Evolutionary conservation across 2,113 vertebrate genomes (phyloP), one percentile per base, ranked within the genome.

Genomic region (Gambusia affinis): DNA sequence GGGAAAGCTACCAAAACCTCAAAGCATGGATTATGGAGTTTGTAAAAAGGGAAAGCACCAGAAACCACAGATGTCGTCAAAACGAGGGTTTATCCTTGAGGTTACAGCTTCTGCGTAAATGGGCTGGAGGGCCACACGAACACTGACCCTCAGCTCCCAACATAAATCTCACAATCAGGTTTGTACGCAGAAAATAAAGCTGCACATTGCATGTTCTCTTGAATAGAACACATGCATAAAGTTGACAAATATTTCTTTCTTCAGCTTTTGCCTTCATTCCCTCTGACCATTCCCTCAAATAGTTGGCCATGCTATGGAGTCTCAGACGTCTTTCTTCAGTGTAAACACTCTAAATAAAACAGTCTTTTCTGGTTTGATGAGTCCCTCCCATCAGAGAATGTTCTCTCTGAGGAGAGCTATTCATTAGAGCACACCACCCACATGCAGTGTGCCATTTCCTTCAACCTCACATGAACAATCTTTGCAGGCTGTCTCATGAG

Each of bases 361-460:
- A 65, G 69, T 72, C 75, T 84, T 82, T 84, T 90, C 87, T 85
- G 81, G 81, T 88, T 82, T 82, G 87, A 87, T 87, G 89, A 89
- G 90, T 77, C 76, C 76, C 30, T 76, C 81, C 64, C 66, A 79
- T 70, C 79, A 76, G 75, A 87, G 81, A 86, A 74, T 83, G 68
- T 15, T 75, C 78, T 80, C 82, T 91, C 86, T 92, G 87, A 92
- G 88, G 86, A 79, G 82, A 89, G 78, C 86, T 82, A 88, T 94
- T 94, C 92, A 94, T 92, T 71, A 85, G 78, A 88, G 82, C 19
- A 12, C 81, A 82, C 91, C 89, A 93, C 91, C 92, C 89, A 91
- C 90, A 81, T 75, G 85, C 80, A 87, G 82, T 87, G 90, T 88
- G 86, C 91, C 81, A 33, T 92, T 54, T 78, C 86, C 82, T 78